A percentile compares a stretch with the other conserved stretches of the same genome.
Conservation (phyloP, 2,888 invertebrate species). For the Athrips mouffetella region DNA sequence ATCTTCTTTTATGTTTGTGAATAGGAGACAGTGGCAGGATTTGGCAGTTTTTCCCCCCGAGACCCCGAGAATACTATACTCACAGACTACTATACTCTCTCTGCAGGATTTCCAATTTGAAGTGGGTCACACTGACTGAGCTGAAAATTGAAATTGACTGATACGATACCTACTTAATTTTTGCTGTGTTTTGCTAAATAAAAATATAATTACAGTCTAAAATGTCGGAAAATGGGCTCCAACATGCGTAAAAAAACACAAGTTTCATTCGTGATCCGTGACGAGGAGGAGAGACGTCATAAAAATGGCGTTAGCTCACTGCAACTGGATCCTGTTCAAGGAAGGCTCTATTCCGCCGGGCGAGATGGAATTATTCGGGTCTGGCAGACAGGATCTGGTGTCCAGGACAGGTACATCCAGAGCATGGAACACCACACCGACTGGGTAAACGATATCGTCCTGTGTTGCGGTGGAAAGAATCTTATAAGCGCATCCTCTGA, state of each 20-base stretch:
- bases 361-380: slow-evolving; percentile 98
- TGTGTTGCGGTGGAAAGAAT: slow-evolving; percentile 98
- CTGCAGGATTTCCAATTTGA: no score
- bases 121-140: no score
- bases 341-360: slow-evolving; percentile 96
- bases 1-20: no score
- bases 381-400: slow-evolving; percentile 84
- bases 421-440: slow-evolving; percentile 99
- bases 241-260: slow-evolving; percentile 80
- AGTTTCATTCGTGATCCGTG: slow-evolving; percentile 98
- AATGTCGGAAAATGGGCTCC: slow-evolving; percentile 76
- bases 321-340: slow-evolving; percentile 92
- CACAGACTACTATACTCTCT: no score
- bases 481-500: slow-evolving; percentile 99
- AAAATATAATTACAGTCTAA: slow-evolving; percentile 48
- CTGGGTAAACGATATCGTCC: slow-evolving; percentile 99
- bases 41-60: no score
- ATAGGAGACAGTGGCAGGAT: no score
- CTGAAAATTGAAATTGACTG: neutral
- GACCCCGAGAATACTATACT: no score
- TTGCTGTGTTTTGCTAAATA: slow-evolving; percentile 32
- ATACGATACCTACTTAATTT: slow-evolving; percentile 19
- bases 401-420: slow-evolving; percentile 85
- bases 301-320: slow-evolving; percentile 97
- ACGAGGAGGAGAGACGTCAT: slow-evolving; percentile 95